Conservation (phyloP, 2,888 invertebrate species). For the Diloba caeruleocephala region DNA sequence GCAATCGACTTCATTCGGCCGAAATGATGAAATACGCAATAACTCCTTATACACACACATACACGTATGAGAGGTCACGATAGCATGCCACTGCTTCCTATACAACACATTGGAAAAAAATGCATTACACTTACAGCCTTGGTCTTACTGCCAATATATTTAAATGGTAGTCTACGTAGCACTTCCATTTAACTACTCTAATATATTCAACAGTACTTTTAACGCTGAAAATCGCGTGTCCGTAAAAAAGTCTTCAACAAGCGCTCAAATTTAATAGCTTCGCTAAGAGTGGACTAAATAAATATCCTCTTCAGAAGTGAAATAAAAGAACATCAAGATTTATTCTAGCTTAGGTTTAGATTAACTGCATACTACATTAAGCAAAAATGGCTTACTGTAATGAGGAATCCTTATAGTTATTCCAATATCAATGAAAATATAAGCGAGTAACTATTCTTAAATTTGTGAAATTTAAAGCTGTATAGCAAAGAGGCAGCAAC, state of each 20-base stretch:
- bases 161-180: conserved; percentile 5
- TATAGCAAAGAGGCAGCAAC: too few relatives aligned
- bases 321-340: conserved; percentile 29
- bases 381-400: too few relatives aligned
- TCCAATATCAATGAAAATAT: too few relatives aligned
- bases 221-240: conserved; percentile 13
- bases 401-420: too few relatives aligned
- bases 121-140: not conserved
- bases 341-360: conserved; percentile 17
- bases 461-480: too few relatives aligned
- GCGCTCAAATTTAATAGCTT: conserved; percentile 50
- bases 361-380: too few relatives aligned
- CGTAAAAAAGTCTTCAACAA: conserved; percentile 33
- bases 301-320: conserved; percentile 11
- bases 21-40: too few relatives aligned
- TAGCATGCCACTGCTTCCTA: too few relatives aligned
- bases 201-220: not conserved
- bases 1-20: too few relatives aligned
- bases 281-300: conserved; percentile 7
- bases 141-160: not conserved
- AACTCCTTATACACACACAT: too few relatives aligned
- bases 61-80: too few relatives aligned
- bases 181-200: conserved; percentile 4
- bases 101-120: not conserved
- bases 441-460: too few relatives aligned